phyloP scores from a whole-genome alignment of 2,797 vertebrate species.

The Micromesistius poutassou region DNA sequence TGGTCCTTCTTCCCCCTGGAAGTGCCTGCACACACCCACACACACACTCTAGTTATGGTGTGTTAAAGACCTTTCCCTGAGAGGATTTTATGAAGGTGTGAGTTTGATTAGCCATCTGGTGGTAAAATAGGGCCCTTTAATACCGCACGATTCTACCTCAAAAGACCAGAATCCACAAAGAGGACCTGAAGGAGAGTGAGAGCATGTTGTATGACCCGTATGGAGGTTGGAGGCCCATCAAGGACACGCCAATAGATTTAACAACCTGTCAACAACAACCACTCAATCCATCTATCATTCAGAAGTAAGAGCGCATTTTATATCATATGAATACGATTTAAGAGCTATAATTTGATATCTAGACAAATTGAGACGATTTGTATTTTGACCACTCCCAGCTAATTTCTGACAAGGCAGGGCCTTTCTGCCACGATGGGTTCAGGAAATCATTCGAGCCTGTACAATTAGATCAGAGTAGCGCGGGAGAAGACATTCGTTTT shows the following conservation, averaged over 20 bases:
- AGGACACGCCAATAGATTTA: background rate
- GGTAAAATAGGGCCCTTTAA: background rate
- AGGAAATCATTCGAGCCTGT: background rate
- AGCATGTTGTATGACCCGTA: background rate
- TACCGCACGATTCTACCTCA: background rate
- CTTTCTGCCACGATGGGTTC: background rate
- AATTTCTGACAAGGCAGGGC: background rate
- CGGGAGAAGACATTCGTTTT: background rate
- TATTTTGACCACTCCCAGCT: background rate
- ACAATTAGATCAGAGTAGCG: background rate
- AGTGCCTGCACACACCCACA: slow-evolving; percentile 65
- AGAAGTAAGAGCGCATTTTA: background rate
- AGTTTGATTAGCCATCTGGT: too few relatives aligned
- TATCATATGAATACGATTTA: too few relatives aligned
- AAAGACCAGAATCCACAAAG: background rate
- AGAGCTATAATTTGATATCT: background rate
- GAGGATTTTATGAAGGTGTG: background rate
- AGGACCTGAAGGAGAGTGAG: background rate
- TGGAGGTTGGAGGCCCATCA: background rate
- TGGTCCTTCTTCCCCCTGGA: slow-evolving; percentile 90
- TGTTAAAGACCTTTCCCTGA: background rate
- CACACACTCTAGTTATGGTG: background rate
- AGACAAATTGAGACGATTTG: background rate
- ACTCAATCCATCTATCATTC: background rate
- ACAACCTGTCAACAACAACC: background rate